Base-by-base conservation (phyloP, 2,888 invertebrate species). In the Caenorhabditis virilis region DNA sequence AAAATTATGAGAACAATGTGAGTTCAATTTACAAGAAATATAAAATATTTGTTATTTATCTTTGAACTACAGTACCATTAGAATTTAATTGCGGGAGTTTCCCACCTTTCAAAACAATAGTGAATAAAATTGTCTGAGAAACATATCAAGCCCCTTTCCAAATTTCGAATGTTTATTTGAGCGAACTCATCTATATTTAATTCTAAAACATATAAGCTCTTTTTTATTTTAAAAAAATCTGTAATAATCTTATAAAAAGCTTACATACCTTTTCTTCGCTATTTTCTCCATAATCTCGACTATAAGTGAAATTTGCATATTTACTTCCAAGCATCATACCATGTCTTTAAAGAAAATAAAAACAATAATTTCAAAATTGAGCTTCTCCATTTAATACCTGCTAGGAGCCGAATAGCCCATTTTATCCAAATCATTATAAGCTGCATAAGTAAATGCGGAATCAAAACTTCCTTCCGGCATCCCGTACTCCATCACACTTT, bases 371-470 rank as follows among this genome's bases (percentile, higher is more conserved):
- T 22, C 11, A 25, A 7, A 11, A 47, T n/a, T n/a, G 3, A n/a
- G n/a, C n/a, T n/a, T n/a, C n/a, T 47, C 13, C 13, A 36, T 13
- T 13, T 36, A 36, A 36, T 15, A 76, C 76, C 72, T 60, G 39
- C 55, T 62, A 4, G 73, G 72, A 9, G 57, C 69, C 27, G 54
- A 49, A 48, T 76, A 76, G 20, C 76, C 76, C 76, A 74, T 72
- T 50, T 59, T 68, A 42, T 76, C 73, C n/a, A 76, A 53, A 53
- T 76, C 73, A 59, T 74, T 74, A 58, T 76, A 76, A 2, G 64
- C 68, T 9, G 76, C 76, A 53, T 76, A 76, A n/a, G 73, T 76
- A 51, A 76, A 76, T 9, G 59, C 72, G 9, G 69, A 69, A 30
- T 69, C 59, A 46, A 70, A 76, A 3, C 72, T 67, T 13, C 72